These are phyloP conservation scores for Nycticorax nycticorax DNA, from an alignment of 2,113 vertebrate species.

Conservation along the genomic window DNA sequence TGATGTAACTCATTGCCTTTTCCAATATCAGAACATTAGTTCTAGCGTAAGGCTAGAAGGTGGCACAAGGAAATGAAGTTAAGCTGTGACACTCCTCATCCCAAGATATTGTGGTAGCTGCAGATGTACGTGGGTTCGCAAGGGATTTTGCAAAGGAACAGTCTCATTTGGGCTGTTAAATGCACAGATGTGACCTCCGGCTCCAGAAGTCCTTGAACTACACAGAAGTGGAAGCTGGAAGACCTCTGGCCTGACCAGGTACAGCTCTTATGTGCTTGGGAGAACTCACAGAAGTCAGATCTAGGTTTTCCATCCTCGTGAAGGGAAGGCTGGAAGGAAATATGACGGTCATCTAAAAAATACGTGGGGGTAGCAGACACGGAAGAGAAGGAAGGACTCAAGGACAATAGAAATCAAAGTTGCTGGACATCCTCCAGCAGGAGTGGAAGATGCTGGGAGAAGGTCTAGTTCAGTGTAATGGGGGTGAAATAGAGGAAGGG, in stretches of 20 bases:
- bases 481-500: not conserved
- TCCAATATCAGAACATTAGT: rapidly evolving
- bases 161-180: not conserved
- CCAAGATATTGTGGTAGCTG: not conserved
- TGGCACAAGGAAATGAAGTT: not conserved
- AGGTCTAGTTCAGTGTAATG: not conserved
- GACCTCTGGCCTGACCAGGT: not conserved
- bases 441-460: not conserved
- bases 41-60: not conserved
- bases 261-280: not conserved
- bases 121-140: rapidly evolving
- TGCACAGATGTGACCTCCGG: not conserved
- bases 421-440: not conserved
- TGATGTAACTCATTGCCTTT: rapidly evolving
- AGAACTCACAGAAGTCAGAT: not conserved
- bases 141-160: not conserved
- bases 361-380: not conserved
- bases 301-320: not conserved
- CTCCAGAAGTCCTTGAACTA: not conserved
- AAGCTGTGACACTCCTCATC: not conserved
- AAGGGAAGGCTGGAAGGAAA: not conserved
- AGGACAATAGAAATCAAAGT: not conserved
- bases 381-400: not conserved
- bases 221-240: not conserved
- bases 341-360: not conserved